phyloP scores from a whole-genome alignment of 2,797 vertebrate species.

The Sebastes kiyomatsui region DNA sequence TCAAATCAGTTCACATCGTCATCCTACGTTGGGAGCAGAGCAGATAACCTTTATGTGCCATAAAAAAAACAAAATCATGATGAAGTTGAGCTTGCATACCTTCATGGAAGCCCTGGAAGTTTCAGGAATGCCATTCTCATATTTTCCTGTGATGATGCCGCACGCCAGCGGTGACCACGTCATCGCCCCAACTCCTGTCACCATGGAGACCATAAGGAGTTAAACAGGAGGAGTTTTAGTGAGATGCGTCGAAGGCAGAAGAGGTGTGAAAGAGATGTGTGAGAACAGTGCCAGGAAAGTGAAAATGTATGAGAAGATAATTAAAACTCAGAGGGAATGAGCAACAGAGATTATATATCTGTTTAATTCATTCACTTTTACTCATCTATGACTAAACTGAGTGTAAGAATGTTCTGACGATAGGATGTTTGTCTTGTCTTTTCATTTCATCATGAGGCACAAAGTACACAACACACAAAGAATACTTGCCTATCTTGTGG shows the following conservation, averaged over 20 bases:
- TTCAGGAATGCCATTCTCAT: slow-evolving; percentile 96
- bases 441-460: neutral
- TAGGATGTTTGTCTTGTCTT: neutral
- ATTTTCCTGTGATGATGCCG: slow-evolving; percentile 98
- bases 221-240: neutral
- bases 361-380: neutral
- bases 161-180: slow-evolving; percentile 99
- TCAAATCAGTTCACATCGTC: neutral
- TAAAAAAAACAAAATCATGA: neutral
- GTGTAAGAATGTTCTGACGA: neutral
- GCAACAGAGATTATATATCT: neutral
- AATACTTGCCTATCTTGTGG: slow-evolving; percentile 94
- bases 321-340: neutral
- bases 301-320: slow-evolving; percentile 17
- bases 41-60: neutral
- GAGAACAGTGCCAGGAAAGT: slow-evolving; percentile 10
- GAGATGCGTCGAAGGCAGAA: neutral
- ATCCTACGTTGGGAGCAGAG: neutral
- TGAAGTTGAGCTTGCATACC: slow-evolving; percentile 74
- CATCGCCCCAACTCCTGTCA: slow-evolving; percentile 95
- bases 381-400: neutral
- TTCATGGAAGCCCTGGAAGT: slow-evolving; percentile 95
- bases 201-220: slow-evolving; percentile 41
- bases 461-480: neutral
- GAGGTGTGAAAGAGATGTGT: slow-evolving; percentile 4